Evolutionary conservation across 2,888 invertebrate species (phyloP).

Genomic region (Celastrina argiolus): DNA sequence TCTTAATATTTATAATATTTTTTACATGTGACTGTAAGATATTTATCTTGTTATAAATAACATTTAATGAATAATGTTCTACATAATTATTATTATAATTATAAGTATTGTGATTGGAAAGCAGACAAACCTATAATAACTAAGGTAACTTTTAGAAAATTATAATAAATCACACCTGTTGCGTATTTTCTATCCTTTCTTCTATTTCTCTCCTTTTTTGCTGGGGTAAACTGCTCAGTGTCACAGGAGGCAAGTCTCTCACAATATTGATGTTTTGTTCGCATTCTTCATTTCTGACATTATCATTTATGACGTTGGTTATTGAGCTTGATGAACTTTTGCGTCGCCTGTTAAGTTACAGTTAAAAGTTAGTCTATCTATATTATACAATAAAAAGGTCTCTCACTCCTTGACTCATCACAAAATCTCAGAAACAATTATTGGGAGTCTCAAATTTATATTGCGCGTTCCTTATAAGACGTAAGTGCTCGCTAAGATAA

Average conservation of each 20-base stretch:
- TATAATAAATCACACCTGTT: conserved; percentile 43
- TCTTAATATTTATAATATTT: background rate
- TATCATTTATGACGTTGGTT: conserved; percentile 50
- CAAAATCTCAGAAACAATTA: no score
- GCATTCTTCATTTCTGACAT: conserved; percentile 44
- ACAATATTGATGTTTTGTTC: conserved; percentile 49
- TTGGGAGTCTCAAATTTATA: no score
- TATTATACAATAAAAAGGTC: no score
- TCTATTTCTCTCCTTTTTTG: conserved; percentile 59
- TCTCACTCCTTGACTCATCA: no score
- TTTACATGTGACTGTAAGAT: no score
- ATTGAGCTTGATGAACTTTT: conserved; percentile 62
- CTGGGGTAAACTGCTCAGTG: conserved; percentile 66
- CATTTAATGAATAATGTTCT: no score
- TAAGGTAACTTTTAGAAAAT: background rate
- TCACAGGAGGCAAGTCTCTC: conserved; percentile 47
- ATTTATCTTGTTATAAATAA: no score
- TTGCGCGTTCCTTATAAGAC: no score
- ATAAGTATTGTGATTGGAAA: background rate
- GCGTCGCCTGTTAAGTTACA: conserved; percentile 51
- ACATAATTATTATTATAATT: no score
- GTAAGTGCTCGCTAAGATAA: no score
- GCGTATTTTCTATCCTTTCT: conserved; percentile 50
- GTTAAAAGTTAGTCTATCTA: background rate
- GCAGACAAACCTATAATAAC: background rate